phyloP scores from a whole-genome alignment of 2,888 invertebrate species.

The Anthophora plumipes region DNA sequence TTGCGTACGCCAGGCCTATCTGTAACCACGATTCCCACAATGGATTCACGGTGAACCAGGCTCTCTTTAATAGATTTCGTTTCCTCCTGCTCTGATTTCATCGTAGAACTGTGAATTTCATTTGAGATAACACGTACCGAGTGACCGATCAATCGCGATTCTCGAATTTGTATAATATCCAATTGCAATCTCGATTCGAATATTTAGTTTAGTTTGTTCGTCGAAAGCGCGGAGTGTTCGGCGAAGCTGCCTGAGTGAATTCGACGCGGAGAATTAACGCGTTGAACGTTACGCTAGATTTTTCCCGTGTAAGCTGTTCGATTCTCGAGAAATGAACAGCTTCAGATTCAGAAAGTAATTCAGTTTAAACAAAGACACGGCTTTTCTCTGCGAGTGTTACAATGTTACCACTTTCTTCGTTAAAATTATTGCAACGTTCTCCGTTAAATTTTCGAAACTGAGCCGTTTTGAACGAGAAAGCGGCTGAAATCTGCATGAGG shows the following conservation, averaged over 20 bases:
- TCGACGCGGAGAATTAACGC: no score
- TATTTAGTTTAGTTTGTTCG: slow-evolving; percentile 7
- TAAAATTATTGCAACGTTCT: no score
- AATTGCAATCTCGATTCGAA: not conserved
- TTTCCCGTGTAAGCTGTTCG: no score
- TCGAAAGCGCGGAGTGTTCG: not conserved
- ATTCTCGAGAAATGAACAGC: no score
- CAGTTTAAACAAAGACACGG: no score
- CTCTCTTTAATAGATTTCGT: not conserved
- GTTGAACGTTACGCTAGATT: no score
- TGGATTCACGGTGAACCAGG: not conserved
- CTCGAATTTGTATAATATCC: not conserved
- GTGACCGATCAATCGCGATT: slow-evolving; percentile 1
- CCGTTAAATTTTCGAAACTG: no score
- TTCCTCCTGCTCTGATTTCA: not conserved
- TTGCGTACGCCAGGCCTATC: slow-evolving; percentile 50
- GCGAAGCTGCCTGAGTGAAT: not conserved
- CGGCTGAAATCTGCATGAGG: no score
- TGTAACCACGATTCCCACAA: slow-evolving; percentile 16
- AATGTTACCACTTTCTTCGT: no score
- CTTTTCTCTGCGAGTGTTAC: no score
- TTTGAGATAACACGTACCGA: slow-evolving; percentile 2
- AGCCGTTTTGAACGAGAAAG: no score
- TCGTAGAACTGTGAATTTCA: not conserved
- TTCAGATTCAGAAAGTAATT: no score